These are phyloP conservation scores for Drosophila saltans DNA, from an alignment of 1,140 invertebrate species.

Conservation along the genomic window DNA sequence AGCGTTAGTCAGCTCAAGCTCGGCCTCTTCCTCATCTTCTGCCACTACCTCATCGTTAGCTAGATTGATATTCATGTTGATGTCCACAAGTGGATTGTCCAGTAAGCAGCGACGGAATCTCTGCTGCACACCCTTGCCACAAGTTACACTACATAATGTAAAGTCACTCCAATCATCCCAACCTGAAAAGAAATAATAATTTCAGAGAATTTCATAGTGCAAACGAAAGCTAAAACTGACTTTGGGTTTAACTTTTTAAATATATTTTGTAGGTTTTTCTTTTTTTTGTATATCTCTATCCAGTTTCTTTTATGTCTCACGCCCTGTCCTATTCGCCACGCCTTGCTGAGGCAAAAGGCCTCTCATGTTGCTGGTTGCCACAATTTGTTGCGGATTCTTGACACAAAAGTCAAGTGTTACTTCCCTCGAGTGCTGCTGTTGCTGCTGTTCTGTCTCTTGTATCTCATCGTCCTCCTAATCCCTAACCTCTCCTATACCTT, in stretches of 20 bases:
- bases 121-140: conserved; percentile 86
- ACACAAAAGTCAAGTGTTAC: conserved; percentile 80
- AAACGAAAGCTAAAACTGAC: neutral
- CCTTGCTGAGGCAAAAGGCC: conserved; percentile 17
- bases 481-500: conserved; percentile 15
- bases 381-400: conserved; percentile 56
- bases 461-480: conserved; percentile 7
- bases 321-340: neutral
- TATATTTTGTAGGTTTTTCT: neutral
- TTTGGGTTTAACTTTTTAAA: neutral
- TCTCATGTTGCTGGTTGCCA: conserved; percentile 34
- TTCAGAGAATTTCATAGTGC: neutral
- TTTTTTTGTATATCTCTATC: conserved; percentile 25
- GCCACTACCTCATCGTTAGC: conserved; percentile 54
- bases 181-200: conserved; percentile 53
- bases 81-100: conserved; percentile 80
- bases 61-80: conserved; percentile 77
- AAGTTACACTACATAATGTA: conserved; percentile 86
- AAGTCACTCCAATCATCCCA: conserved; percentile 86
- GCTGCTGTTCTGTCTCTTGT: conserved; percentile 40
- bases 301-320: conserved; percentile 6
- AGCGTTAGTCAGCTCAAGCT: conserved; percentile 26
- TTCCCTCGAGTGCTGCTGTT: conserved; percentile 66
- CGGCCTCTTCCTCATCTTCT: conserved; percentile 37
- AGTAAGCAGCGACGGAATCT: conserved; percentile 85